Evolutionary conservation across 35 echinoderm and acorn worm species (phyloP), one percentile per base, ranked within the genome.

Genomic region (Antedon bifida): DNA sequence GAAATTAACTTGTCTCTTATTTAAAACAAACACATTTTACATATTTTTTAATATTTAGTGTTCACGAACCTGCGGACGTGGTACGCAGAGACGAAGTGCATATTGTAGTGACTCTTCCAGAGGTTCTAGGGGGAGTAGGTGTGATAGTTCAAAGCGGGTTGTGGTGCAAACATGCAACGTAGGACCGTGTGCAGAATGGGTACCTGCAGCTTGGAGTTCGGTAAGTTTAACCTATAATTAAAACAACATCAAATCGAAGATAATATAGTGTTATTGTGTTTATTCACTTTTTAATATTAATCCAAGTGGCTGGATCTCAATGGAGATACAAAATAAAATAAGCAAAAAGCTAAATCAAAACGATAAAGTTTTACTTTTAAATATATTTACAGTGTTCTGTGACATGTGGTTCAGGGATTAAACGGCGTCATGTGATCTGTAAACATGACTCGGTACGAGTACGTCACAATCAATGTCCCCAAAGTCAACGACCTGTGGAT

Each of bases 31-130:
- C n/a, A n/a, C n/a, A n/a, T n/a, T n/a, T n/a, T n/a, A n/a, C n/a
- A n/a, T n/a, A n/a, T n/a, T n/a, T n/a, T n/a, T 28, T 39, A 39
- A 11, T 83, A 42, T 86, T 30, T 74, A 92, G 90, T 92, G 90
- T 85, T 88, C 90, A 46, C 36, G 64, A 56, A 81, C 86, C 19
- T 92, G 90, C 73, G 56, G 80, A 56, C 44, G 82, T 32, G 90
- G 90, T 0, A 82, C 42, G 29, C 75, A 82, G 42, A 82, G 74
- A 56, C 81, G 90, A 9, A 84, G 82, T 82, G 82, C 86, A 14
- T 79, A 81, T 19, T 92, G 90, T 36, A 32, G 55, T 8, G 83
- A n/a, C n/a, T n/a, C n/a, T n/a, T n/a, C n/a, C n/a, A n/a, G n/a
- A n/a, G n/a, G n/a, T n/a, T n/a, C n/a, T n/a, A 92, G 28, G 55